Evolutionary conservation across 2,888 invertebrate genomes (phyloP).

Genomic region (Spodoptera picta): DNA sequence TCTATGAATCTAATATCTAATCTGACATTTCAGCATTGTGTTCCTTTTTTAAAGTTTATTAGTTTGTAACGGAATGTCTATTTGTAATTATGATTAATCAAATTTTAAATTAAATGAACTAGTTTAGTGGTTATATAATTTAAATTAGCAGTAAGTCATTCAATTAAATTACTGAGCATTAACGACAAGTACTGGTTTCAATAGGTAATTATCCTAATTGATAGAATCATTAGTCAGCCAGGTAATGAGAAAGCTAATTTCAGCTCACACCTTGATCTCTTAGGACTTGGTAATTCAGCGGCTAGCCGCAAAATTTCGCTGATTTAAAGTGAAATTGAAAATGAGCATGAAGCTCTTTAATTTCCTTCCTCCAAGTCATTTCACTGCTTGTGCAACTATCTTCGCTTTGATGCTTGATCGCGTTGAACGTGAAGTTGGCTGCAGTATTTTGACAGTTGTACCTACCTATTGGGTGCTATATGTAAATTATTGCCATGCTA

Average conservation of each 20-base stretch:
- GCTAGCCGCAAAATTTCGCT: constrained; percentile 50
- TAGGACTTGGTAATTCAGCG: constrained; percentile 26
- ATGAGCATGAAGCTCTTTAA: constrained; percentile 14
- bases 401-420: no score
- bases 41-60: no score
- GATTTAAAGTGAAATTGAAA: constrained; percentile 51
- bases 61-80: no score
- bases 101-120: no score
- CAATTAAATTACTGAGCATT: constrained; percentile 12
- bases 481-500: neutral
- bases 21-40: no score
- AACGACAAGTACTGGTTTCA: constrained; percentile 2
- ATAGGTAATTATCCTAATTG: constrained; percentile 18
- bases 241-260: constrained; percentile 39
- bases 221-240: constrained; percentile 26
- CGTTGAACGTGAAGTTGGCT: neutral
- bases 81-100: no score
- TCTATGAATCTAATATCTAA: no score
- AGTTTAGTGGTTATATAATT: no score
- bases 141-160: neutral
- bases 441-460: neutral
- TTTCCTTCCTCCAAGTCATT: constrained; percentile 12
- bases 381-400: no score
- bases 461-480: constrained; percentile 1
- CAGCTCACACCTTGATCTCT: constrained; percentile 27